These are phyloP conservation scores for Percopsis transmontana DNA, from an alignment of 2,113 vertebrate species.

Conservation along the genomic window DNA sequence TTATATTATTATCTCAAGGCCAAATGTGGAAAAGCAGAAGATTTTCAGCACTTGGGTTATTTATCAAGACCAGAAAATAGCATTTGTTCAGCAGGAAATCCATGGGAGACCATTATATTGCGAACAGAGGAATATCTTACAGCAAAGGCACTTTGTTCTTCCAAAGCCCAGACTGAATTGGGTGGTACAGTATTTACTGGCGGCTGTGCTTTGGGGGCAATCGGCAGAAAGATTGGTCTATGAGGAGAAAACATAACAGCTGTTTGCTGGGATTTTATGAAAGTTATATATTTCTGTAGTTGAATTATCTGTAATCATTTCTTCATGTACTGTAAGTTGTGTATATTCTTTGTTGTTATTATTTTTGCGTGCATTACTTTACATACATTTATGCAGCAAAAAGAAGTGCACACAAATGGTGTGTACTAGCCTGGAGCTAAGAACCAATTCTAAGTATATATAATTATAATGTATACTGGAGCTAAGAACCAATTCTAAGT, in stretches of 20 bases:
- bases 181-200: conserved; percentile 37
- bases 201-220: conserved; percentile 23
- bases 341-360: too few species aligned
- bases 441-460: too few species aligned
- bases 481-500: too few species aligned
- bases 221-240: conserved; percentile 26
- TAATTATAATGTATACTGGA: too few species aligned
- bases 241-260: conserved; percentile 1
- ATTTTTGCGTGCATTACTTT: too few species aligned
- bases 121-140: conserved; percentile 35
- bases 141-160: conserved; percentile 33
- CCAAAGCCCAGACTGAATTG: conserved; percentile 20
- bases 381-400: too few species aligned
- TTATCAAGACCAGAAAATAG: conserved; percentile 57
- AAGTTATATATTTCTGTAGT: conserved; percentile 6
- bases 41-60: conserved; percentile 36
- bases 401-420: too few species aligned
- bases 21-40: conserved; percentile 31
- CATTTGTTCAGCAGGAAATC: conserved; percentile 50
- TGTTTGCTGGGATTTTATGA: conserved; percentile 18
- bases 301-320: background rate
- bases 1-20: conserved; percentile 46
- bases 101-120: conserved; percentile 29
- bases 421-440: too few species aligned
- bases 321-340: too few species aligned